phyloP scores from a whole-genome alignment of 2,797 vertebrate species.

The Sciaenops ocellatus region DNA sequence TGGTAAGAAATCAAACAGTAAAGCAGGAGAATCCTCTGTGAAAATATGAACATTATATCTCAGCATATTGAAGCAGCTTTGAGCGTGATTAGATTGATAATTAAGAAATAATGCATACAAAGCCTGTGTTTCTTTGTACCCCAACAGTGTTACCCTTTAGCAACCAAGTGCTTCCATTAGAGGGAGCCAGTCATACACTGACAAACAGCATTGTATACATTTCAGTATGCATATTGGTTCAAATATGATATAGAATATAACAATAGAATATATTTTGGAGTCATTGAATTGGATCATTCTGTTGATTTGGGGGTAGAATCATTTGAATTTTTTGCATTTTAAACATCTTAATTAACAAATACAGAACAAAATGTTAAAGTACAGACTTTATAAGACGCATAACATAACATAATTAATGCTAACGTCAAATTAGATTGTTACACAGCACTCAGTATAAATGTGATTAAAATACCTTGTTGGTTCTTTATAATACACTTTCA shows the following conservation, averaged over 20 bases:
- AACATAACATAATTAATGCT: background rate
- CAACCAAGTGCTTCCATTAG: conserved; percentile 57
- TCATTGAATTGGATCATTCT: conserved; percentile 1
- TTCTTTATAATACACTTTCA: conserved; percentile 11
- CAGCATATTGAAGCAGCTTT: background rate
- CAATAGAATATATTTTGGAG: background rate
- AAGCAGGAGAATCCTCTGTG: conserved; percentile 19
- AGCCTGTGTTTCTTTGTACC: background rate
- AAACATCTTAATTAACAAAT: background rate
- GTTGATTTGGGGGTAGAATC: conserved; percentile 1
- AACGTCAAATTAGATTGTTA: background rate
- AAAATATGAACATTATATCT: background rate
- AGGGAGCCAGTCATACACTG: conserved; percentile 67
- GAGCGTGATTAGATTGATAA: background rate
- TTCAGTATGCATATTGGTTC: conserved; percentile 6
- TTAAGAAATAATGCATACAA: background rate
- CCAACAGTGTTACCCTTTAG: conserved; percentile 7
- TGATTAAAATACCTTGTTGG: conserved; percentile 20
- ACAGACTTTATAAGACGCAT: conserved; percentile 16
- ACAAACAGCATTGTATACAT: conserved; percentile 21
- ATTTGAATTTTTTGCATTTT: background rate
- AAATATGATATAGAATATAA: background rate
- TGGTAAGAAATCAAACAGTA: conserved; percentile 4
- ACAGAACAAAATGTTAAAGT: background rate
- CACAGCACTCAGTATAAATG: background rate